These are phyloP conservation scores for Uloborus diversus DNA, from an alignment of 1,140 invertebrate species.

Conservation along the genomic window DNA sequence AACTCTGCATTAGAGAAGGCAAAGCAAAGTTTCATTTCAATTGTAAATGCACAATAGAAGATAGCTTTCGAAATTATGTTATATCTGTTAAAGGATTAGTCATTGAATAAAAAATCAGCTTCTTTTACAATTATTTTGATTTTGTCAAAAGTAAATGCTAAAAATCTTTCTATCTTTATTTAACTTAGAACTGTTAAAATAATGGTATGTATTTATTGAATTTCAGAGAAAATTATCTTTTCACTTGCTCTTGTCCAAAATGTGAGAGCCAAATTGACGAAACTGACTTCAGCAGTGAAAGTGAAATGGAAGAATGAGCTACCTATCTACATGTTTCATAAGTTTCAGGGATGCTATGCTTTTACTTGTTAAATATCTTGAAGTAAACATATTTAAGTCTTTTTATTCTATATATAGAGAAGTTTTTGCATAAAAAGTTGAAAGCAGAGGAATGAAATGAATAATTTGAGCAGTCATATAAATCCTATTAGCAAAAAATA, in stretches of 20 bases:
- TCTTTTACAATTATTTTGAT: neutral
- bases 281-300: conserved; percentile 81
- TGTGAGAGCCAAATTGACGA: conserved; percentile 79
- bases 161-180: neutral
- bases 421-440: too few species aligned
- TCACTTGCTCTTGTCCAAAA: conserved; percentile 81
- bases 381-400: too few species aligned
- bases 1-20: too few species aligned
- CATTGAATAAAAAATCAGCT: neutral
- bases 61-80: neutral
- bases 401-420: too few species aligned
- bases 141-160: neutral
- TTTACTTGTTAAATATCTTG: too few species aligned
- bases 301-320: conserved; percentile 70
- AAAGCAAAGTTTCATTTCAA: neutral
- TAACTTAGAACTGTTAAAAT: neutral
- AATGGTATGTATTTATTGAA: neutral
- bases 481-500: too few species aligned
- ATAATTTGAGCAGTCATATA: too few species aligned
- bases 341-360: too few species aligned
- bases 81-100: neutral
- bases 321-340: too few species aligned
- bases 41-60: neutral
- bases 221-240: conserved; percentile 85
- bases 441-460: too few species aligned